Evolutionary conservation across 2,113 vertebrate species (phyloP).

Genomic region (Pantherophis guttatus): DNA sequence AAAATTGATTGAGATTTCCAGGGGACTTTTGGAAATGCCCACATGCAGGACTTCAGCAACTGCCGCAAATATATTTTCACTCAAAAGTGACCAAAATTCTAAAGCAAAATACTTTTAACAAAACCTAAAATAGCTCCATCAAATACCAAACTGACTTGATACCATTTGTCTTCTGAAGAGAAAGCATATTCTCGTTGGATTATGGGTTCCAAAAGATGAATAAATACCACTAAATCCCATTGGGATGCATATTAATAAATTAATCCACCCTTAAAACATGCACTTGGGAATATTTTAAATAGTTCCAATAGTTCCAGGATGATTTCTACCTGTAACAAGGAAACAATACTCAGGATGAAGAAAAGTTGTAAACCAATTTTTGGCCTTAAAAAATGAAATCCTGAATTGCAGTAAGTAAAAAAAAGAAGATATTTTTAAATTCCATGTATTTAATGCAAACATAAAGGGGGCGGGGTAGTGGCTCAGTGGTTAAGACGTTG

Average conservation of each 20-base stretch:
- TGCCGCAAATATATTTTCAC: neutral
- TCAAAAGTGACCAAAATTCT: neutral
- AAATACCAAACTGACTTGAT: neutral
- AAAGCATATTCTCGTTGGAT: neutral
- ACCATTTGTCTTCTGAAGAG: neutral
- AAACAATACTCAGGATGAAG: fast-evolving
- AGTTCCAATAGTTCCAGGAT: fast-evolving
- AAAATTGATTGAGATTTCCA: neutral
- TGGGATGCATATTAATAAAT: neutral
- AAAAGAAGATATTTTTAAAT: neutral
- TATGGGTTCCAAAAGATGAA: neutral
- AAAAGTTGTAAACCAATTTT: neutral
- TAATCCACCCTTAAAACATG: neutral
- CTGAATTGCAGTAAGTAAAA: neutral
- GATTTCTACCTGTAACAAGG: neutral
- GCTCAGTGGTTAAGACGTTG: neutral
- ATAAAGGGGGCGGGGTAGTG: neutral
- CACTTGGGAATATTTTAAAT: neutral
- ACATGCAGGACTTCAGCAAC: neutral
- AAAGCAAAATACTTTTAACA: neutral
- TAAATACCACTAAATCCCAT: neutral
- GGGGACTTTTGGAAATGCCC: neutral
- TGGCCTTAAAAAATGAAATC: neutral
- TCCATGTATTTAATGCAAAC: neutral
- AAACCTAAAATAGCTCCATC: neutral